These are phyloP conservation scores for Sebastes kiyomatsui DNA, from an alignment of 2,797 vertebrate genomes.

Conservation along the genomic window DNA sequence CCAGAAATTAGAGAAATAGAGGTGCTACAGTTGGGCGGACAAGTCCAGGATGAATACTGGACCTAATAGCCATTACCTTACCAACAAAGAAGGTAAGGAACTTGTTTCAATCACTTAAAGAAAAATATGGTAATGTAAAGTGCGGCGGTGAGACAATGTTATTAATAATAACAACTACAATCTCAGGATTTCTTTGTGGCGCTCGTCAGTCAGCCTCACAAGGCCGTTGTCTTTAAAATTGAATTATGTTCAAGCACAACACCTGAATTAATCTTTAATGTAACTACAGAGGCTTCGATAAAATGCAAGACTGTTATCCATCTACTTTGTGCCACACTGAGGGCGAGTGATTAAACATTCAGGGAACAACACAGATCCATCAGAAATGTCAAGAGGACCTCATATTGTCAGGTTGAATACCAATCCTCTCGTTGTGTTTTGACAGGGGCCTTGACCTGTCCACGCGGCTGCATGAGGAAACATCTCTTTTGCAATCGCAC, in stretches of 20 bases:
- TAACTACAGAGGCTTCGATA: conserved; percentile 18
- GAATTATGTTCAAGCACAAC: not conserved
- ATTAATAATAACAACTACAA: not conserved
- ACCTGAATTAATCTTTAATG: conserved; percentile 23
- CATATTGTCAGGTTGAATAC: conserved; percentile 55
- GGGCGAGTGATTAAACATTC: conserved; percentile 52
- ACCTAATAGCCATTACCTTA: not conserved
- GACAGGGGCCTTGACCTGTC: conserved; percentile 58
- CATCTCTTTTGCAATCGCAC: conserved; percentile 46
- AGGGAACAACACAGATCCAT: conserved; percentile 53
- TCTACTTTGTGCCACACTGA: conserved; percentile 30
- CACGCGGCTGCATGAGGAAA: conserved; percentile 41
- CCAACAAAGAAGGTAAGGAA: not conserved
- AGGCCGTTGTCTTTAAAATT: not conserved
- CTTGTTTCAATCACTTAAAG: not conserved
- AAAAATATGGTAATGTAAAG: not conserved
- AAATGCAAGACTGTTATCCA: conserved; percentile 18
- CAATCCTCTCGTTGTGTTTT: conserved; percentile 18
- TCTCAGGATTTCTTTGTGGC: not conserved
- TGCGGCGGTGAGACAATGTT: not conserved
- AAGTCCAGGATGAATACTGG: not conserved
- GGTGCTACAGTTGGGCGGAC: not conserved
- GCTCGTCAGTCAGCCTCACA: not conserved
- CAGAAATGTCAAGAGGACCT: conserved; percentile 60
- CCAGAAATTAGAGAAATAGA: not conserved